Evolutionary conservation across 2,888 invertebrate species (phyloP), one percentile per base, ranked within the genome.

Genomic region (Limnephilus lunatus): DNA sequence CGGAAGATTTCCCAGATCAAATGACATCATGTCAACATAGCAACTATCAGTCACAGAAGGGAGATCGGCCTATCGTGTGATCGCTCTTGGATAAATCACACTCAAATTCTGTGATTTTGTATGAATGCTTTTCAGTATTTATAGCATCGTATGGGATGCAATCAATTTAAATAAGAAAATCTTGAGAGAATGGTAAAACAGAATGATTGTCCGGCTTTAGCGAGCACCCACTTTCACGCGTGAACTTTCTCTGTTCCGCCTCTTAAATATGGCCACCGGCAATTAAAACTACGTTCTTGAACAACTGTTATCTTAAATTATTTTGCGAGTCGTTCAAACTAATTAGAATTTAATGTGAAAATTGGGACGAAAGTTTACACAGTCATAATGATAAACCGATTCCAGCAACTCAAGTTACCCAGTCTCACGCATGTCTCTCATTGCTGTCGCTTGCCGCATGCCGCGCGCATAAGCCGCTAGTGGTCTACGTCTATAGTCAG

Each of bases 361-460:
- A 92, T 90, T 93, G 93, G 93, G 91, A 91, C 93, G 91, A 93
- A 93, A 93, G 91, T 92, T 91, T 90, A 92, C 87, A 89, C 25
- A 81, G 35, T 31, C 68, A 48, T n/a, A 81, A 68, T 81, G 80
- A 80, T 88, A 31, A 35, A n/a, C 88, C 80, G 80, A 39, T 35
- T 89, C 80, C 30, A 39, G 31, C 53, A 35, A 35, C 5, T 32
- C 68, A 12, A 80, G 19, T 68, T 86, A 68, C 68, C 35, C 19
- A 11, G 88, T 30, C 48, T 9, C 35, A 80, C 88, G 81, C 88
- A 32, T 19, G 81, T 39, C 88, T 35, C 80, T 9, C 81, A 80
- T 19, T 35, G 31, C 80, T 53, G 53, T 7, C 68, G 68, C 68
- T 25, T n/a, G 68, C 68, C 68, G 68, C 68, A 68, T 68, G 68